These are phyloP conservation scores for Eulithis prunata DNA, from an alignment of 2,888 invertebrate species.

Conservation along the genomic window DNA sequence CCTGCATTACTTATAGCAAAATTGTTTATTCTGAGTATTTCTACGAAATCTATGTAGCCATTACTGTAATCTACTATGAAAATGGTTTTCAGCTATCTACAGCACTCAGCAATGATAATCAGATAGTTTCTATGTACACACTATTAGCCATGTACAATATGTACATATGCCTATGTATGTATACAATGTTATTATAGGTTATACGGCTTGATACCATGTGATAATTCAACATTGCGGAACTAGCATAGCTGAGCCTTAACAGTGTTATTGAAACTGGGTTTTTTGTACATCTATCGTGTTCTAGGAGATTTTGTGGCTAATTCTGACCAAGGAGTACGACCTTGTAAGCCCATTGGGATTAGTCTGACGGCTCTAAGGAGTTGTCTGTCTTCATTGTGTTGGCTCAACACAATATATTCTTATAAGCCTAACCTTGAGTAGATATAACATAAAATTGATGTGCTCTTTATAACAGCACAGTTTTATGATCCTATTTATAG, in stretches of 20 bases:
- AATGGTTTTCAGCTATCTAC: constrained; percentile 52
- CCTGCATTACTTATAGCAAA: not conserved
- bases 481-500: constrained; percentile 64
- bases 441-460: constrained; percentile 49
- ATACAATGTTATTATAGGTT: constrained; percentile 71
- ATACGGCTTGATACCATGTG: constrained; percentile 78
- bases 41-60: constrained; percentile 27
- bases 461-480: constrained; percentile 41
- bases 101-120: constrained; percentile 61
- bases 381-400: constrained; percentile 9
- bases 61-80: constrained; percentile 45
- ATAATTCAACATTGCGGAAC: constrained; percentile 57
- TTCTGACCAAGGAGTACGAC: constrained; percentile 48
- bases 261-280: constrained; percentile 37
- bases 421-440: constrained; percentile 32
- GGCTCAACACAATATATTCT: not conserved
- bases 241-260: constrained; percentile 42
- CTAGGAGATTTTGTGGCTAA: constrained; percentile 32
- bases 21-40: constrained; percentile 12
- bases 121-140: constrained; percentile 63
- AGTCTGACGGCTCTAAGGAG: constrained; percentile 47
- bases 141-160: constrained; percentile 46
- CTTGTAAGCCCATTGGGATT: constrained; percentile 56
- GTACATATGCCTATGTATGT: constrained; percentile 55
- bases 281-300: constrained; percentile 36